These are phyloP conservation scores for Bugulina stolonifera DNA, from an alignment of 2,888 invertebrate genomes.

Conservation along the genomic window DNA sequence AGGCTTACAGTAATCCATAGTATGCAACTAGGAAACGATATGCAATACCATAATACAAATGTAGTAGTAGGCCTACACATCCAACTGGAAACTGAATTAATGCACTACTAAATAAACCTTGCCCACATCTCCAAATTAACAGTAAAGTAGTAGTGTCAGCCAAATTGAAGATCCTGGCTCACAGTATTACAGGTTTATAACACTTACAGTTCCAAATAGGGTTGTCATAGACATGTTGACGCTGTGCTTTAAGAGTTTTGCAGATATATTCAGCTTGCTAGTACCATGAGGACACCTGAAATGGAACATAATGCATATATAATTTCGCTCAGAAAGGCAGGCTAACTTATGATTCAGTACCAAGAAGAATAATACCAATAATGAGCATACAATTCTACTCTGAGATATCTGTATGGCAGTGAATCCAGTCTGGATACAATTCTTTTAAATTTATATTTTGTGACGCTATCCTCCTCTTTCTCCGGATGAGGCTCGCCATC, in stretches of 20 bases:
- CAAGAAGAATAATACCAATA: too few relatives aligned
- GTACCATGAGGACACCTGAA: background rate
- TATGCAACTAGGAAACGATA: too few relatives aligned
- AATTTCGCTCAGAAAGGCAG: too few relatives aligned
- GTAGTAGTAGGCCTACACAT: too few relatives aligned
- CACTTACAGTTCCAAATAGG: constrained; percentile 15
- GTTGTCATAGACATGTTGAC: constrained; percentile 19
- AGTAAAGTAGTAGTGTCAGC: background rate
- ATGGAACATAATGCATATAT: too few relatives aligned
- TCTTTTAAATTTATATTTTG: constrained; percentile 9
- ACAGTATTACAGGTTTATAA: background rate
- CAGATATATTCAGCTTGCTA: background rate
- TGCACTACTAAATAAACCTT: too few relatives aligned
- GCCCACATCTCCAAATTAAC: background rate
- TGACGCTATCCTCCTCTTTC: background rate
- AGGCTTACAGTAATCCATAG: too few relatives aligned
- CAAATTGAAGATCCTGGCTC: background rate
- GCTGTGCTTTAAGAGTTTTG: background rate
- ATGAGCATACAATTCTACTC: background rate
- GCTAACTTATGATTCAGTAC: too few relatives aligned
- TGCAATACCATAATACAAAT: too few relatives aligned
- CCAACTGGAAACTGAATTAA: too few relatives aligned
- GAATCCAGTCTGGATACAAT: background rate
- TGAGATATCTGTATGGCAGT: background rate
- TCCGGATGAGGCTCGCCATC: background rate